Percentiles rank a stretch among this genome's conserved stretches.
phyloP scores from a whole-genome alignment of 2,797 vertebrate species.

The Coregonus sp. region DNA sequence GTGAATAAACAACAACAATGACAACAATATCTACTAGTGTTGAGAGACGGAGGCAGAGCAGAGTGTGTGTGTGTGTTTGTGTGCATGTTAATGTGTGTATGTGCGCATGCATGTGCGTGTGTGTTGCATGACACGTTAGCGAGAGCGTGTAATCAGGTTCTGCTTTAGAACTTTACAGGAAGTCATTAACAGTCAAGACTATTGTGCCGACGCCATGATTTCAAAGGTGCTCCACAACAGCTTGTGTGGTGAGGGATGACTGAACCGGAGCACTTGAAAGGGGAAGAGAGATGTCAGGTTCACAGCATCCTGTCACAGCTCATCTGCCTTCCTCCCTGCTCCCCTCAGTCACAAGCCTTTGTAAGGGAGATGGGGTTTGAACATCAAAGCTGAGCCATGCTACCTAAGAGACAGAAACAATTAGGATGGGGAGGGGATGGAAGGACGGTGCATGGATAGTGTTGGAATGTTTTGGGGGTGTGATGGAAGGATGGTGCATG shows the following conservation, averaged over 20 bases:
- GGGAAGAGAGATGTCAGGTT: conserved; percentile 82
- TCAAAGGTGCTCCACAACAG: conserved; percentile 85
- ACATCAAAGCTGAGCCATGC: conserved; percentile 79
- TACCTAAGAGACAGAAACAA: conserved; percentile 82
- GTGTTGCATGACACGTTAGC: conserved; percentile 23
- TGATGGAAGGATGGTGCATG: background rate
- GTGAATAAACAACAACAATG: too few relatives aligned
- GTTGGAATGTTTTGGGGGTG: conserved; percentile 10
- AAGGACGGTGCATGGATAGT: conserved; percentile 54
- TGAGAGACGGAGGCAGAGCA: conserved; percentile 48
- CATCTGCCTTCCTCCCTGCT: conserved; percentile 81
- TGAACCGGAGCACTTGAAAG: conserved; percentile 85
- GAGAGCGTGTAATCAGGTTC: conserved; percentile 75
- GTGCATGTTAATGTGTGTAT: background rate
- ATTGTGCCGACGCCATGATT: conserved; percentile 81
- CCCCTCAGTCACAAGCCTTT: conserved; percentile 76
- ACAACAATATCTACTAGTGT: conserved; percentile 59
- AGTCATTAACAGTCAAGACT: conserved; percentile 81
- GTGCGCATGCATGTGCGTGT: background rate
- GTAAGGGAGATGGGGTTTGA: conserved; percentile 78
- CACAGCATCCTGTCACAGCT: conserved; percentile 79
- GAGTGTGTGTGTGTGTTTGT: background rate
- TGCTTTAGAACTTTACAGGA: conserved; percentile 83
- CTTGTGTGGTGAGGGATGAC: conserved; percentile 81
- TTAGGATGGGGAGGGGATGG: conserved; percentile 77